These are phyloP conservation scores for Lasioglossum figueresi DNA, from an alignment of 2,888 invertebrate species.

Conservation along the genomic window DNA sequence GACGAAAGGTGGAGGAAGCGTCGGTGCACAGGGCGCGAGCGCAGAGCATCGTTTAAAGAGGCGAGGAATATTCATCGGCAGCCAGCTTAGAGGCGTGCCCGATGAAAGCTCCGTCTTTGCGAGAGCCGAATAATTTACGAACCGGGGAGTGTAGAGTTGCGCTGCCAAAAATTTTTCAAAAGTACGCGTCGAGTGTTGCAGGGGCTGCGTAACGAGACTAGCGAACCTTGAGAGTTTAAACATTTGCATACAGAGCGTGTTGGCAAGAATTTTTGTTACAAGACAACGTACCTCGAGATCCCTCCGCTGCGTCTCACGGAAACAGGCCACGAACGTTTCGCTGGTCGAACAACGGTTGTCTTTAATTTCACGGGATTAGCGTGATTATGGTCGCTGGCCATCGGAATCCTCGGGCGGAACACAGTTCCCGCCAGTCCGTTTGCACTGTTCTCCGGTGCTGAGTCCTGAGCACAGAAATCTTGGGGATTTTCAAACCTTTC, in stretches of 20 bases:
- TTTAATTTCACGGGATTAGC: constrained; percentile 19
- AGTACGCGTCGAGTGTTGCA: constrained; percentile 45
- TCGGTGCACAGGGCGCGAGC: constrained; percentile 20
- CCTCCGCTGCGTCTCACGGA: neutral
- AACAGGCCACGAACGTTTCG: neutral
- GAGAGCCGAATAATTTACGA: constrained; percentile 52
- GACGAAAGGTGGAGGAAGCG: constrained; percentile 9
- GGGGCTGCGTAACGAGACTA: constrained; percentile 46
- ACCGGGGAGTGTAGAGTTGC: constrained; percentile 35
- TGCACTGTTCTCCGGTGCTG: neutral
- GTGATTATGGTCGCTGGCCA: neutral
- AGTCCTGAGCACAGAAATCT: neutral
- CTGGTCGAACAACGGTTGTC: neutral
- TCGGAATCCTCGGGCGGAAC: neutral
- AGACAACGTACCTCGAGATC: constrained; percentile 38
- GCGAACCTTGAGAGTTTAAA: constrained; percentile 43
- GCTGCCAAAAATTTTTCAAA: constrained; percentile 58
- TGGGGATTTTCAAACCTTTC: constrained; percentile 20
- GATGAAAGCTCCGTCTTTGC: constrained; percentile 42
- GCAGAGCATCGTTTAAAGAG: constrained; percentile 33
- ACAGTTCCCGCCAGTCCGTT: neutral
- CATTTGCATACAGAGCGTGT: constrained; percentile 48
- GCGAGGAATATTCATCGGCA: constrained; percentile 51
- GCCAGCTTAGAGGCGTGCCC: constrained; percentile 4
- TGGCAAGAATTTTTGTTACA: constrained; percentile 36